Evolutionary conservation across 2,888 invertebrate genomes (phyloP), one percentile per base, ranked within the genome.

Genomic region (Drosophila prolongata): DNA sequence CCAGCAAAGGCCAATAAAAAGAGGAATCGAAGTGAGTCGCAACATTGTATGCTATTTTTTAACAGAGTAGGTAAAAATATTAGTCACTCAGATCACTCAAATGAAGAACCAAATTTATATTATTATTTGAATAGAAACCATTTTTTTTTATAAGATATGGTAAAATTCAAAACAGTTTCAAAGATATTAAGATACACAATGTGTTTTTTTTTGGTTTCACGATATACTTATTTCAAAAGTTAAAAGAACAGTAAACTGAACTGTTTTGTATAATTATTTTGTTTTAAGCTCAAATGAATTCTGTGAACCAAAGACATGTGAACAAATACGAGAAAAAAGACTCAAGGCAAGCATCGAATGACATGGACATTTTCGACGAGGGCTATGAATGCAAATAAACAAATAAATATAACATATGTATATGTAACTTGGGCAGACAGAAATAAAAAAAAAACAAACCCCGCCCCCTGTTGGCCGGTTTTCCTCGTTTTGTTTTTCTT

Each of bases 371-470:
- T 54, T 30, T 24, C 46, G 66, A 49, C 50, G 34, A 1, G 35
- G 60, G 19, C 27, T 49, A 35, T 43, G 40, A 19, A 62, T 56
- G 62, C 56, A 68, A 53, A 65, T 44, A 72, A 67, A 77, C 62
- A 60, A 60, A 60, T n/a, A 14, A 9, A 30, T 2, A 24, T 38
- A 46, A 40, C 16, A 60, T 77, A 77, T n/a, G 58, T 77, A n/a
- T n/a, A n/a, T n/a, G 76, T 74, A 83, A 80, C 78, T 83, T 72
- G 69, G 57, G 70, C 61, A 40, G 61, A 2, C 66, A 34, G 54
- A 54, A 54, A 58, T 54, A 1, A 16, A 16, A 16, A 16, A 37
- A 27, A 27, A 35, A 52, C 54, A 54, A 38, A 34, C 34, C 38
- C 35, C 50, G 5, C 14, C 9, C 34, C 19, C 11, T 6, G 30